Conservation (phyloP, 2,113 vertebrate genomes). For the Forbesichthys papilliferus region DNA sequence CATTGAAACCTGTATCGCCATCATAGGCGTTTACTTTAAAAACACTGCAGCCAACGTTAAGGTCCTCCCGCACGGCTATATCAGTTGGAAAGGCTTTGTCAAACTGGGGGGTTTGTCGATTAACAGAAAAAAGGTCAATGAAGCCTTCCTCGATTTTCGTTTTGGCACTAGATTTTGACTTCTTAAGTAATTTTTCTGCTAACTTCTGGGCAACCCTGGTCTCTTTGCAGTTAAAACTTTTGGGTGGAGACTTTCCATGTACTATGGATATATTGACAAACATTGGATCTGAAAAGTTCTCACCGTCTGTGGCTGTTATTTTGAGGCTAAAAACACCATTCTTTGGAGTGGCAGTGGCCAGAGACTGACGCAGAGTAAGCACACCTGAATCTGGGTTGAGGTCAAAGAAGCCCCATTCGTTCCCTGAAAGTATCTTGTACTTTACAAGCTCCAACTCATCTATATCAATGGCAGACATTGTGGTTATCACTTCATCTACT, state of each 20-base stretch:
- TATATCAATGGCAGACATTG: slow-evolving; percentile 94
- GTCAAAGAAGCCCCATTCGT: slow-evolving; percentile 89
- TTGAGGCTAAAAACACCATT: slow-evolving; percentile 85
- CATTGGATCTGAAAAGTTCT: slow-evolving; percentile 93
- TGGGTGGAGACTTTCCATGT: slow-evolving; percentile 84
- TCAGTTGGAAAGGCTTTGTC: slow-evolving; percentile 91
- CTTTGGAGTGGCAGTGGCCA: slow-evolving; percentile 81
- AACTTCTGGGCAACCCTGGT: slow-evolving; percentile 92
- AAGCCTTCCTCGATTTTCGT: slow-evolving; percentile 90
- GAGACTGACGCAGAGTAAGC: slow-evolving; percentile 83
- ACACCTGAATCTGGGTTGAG: slow-evolving; percentile 95
- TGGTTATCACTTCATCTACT: slow-evolving; percentile 87
- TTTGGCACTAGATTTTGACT: slow-evolving; percentile 88
- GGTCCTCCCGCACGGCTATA: slow-evolving; percentile 86
- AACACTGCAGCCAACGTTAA: slow-evolving; percentile 83
- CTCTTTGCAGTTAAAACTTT: slow-evolving; percentile 90
- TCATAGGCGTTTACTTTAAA: slow-evolving; percentile 89
- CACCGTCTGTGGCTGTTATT: slow-evolving; percentile 95
- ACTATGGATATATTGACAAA: slow-evolving; percentile 93
- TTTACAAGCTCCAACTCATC: slow-evolving; percentile 95
- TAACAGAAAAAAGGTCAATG: slow-evolving; percentile 92
- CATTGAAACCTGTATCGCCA: slow-evolving; percentile 93
- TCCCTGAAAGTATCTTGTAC: slow-evolving; percentile 95
- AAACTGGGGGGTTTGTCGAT: slow-evolving; percentile 92
- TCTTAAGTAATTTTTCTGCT: slow-evolving; percentile 94